These are phyloP conservation scores for Elephantulus edwardii DNA, from an alignment of 2,113 vertebrate genomes.

Conservation along the genomic window DNA sequence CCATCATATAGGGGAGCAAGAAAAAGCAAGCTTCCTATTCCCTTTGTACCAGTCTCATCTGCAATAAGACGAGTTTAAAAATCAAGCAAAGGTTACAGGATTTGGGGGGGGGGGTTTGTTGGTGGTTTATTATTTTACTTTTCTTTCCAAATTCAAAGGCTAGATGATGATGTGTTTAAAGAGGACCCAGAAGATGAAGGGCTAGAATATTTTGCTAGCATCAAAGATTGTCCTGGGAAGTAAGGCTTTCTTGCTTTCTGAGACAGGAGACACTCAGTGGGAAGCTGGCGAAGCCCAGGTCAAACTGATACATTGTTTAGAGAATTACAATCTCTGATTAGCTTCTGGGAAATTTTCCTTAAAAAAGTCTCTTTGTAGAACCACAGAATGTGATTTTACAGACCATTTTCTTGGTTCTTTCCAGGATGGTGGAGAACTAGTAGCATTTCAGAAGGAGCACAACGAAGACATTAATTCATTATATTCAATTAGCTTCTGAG, in stretches of 20 bases:
- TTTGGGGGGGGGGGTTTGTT: too few species aligned
- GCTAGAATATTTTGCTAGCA: background rate
- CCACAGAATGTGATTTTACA: background rate
- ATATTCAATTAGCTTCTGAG: background rate
- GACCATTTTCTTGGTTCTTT: background rate
- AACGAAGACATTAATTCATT: background rate
- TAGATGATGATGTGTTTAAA: background rate
- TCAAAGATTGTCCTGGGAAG: background rate
- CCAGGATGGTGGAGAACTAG: background rate
- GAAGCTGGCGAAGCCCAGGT: background rate
- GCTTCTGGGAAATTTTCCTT: background rate
- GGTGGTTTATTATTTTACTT: background rate
- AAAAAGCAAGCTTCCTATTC: background rate
- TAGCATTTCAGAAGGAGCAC: background rate
- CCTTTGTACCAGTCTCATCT: background rate
- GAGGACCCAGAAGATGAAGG: background rate
- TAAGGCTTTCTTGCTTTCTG: background rate
- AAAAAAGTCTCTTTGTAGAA: background rate
- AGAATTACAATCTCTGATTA: background rate
- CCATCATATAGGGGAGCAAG: slow-evolving; percentile 40
- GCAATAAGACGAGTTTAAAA: slow-evolving; percentile 12
- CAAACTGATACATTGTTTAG: background rate
- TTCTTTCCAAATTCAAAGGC: background rate
- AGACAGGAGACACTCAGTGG: background rate
- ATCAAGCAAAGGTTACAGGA: background rate